Evolutionary conservation across 2,888 invertebrate genomes (phyloP).

Genomic region (Drosophila melanosoma): DNA sequence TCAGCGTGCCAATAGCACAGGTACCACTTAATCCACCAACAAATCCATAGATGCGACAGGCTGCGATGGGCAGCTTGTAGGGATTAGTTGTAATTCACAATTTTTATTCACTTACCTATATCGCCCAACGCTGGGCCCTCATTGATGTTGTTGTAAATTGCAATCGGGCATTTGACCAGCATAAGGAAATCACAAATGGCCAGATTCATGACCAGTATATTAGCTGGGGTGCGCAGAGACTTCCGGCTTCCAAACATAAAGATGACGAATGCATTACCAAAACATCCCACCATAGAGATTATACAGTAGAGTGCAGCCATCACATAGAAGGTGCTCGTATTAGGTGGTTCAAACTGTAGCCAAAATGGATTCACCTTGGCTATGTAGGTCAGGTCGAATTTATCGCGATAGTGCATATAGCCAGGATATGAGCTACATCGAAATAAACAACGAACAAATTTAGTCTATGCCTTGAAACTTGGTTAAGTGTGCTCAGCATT

Average conservation of each 20-base stretch:
- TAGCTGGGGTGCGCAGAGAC: constrained; percentile 90
- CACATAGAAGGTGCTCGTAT: constrained; percentile 86
- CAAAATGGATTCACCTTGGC: constrained; percentile 89
- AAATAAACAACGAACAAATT: not conserved
- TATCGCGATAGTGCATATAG: constrained; percentile 78
- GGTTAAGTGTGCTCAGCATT: not conserved
- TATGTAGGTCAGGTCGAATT: constrained; percentile 80
- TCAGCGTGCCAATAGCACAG: constrained; percentile 92
- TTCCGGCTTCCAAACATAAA: constrained; percentile 90
- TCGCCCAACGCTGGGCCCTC: constrained; percentile 90
- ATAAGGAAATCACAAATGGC: constrained; percentile 91
- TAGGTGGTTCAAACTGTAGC: constrained; percentile 89
- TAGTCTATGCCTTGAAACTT: not conserved
- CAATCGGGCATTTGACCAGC: constrained; percentile 90
- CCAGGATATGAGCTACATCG: constrained; percentile 65
- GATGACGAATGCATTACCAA: constrained; percentile 90
- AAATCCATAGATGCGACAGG: constrained; percentile 92
- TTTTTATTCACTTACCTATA: constrained; percentile 86
- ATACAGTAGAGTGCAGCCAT: constrained; percentile 88
- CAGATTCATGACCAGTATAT: constrained; percentile 90
- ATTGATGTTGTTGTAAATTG: constrained; percentile 90
- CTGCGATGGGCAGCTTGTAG: constrained; percentile 83
- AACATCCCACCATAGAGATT: constrained; percentile 88
- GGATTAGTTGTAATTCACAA: not conserved
- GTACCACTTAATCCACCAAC: constrained; percentile 92